Evolutionary conservation across 1,140 invertebrate genomes (phyloP).

Genomic region (Tetramorium simillimum): DNA sequence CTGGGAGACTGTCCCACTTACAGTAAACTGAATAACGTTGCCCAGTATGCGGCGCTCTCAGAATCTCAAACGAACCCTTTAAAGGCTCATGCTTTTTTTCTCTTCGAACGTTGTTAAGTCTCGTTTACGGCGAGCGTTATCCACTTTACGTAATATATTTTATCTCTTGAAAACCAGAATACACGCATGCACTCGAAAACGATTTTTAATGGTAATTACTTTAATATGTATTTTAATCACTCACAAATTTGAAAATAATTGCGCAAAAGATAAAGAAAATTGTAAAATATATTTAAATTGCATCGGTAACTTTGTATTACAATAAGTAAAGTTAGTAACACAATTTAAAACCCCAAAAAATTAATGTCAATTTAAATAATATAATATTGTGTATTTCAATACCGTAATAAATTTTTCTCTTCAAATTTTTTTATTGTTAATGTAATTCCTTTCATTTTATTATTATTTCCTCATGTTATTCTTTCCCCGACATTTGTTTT

Average conservation of each 20-base stretch:
- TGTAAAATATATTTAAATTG: neutral
- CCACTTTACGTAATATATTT: conserved; percentile 12
- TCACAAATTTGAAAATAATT: neutral
- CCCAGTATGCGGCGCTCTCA: neutral
- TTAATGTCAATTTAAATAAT: neutral
- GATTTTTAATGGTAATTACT: neutral
- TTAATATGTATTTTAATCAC: neutral
- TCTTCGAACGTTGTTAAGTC: conserved; percentile 25
- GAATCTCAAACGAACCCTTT: conserved; percentile 13
- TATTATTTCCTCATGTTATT: neutral
- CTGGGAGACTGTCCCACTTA: conserved; percentile 29
- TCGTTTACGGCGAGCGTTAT: conserved; percentile 32
- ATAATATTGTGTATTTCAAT: too few species aligned
- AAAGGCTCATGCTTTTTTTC: conserved; percentile 15
- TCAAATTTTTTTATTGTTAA: neutral
- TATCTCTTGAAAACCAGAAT: neutral
- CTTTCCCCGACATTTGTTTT: neutral
- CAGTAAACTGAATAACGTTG: conserved; percentile 35
- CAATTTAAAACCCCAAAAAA: neutral
- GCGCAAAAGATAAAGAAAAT: neutral
- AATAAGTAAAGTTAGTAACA: neutral
- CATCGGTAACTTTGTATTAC: neutral
- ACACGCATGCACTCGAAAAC: neutral
- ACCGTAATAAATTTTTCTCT: neutral
- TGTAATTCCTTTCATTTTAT: neutral